These are phyloP conservation scores for Nettapus auritus DNA, from an alignment of 2,113 vertebrate genomes.

Conservation along the genomic window DNA sequence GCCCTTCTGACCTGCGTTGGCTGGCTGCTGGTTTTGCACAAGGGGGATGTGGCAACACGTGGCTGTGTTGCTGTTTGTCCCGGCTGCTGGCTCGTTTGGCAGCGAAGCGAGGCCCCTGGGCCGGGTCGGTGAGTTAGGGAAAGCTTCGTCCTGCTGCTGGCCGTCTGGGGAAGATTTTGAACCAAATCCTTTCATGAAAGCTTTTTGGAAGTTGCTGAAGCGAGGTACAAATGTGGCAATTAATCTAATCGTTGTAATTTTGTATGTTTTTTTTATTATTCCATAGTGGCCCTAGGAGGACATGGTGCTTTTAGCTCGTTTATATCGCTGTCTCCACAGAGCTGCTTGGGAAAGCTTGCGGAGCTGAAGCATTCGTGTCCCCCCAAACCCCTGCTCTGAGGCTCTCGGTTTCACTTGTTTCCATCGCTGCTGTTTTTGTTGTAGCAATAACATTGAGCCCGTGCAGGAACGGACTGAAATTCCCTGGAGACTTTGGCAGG, in stretches of 20 bases:
- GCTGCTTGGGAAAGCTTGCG: neutral
- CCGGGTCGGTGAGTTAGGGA: neutral
- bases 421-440: neutral
- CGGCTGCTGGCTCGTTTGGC: neutral
- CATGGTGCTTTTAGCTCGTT: neutral
- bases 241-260: slow-evolving; percentile 31
- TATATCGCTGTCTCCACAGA: neutral
- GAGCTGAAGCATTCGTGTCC: neutral
- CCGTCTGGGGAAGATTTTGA: neutral
- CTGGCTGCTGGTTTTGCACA: slow-evolving; percentile 43
- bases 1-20: slow-evolving; percentile 51
- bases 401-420: slow-evolving; percentile 19
- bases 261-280: neutral
- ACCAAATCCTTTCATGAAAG: slow-evolving; percentile 38
- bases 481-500: neutral
- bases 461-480: neutral
- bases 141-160: neutral
- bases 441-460: neutral
- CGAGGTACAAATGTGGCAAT: slow-evolving; percentile 17
- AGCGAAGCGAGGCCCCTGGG: neutral
- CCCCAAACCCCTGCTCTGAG: neutral
- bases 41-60: slow-evolving; percentile 34
- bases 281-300: neutral
- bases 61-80: slow-evolving; percentile 20
- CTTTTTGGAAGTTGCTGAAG: neutral